A percentile compares a stretch with the other conserved stretches of the same genome.
phyloP scores from a whole-genome alignment of 2,797 vertebrate species.

The Muscicapa striata region DNA sequence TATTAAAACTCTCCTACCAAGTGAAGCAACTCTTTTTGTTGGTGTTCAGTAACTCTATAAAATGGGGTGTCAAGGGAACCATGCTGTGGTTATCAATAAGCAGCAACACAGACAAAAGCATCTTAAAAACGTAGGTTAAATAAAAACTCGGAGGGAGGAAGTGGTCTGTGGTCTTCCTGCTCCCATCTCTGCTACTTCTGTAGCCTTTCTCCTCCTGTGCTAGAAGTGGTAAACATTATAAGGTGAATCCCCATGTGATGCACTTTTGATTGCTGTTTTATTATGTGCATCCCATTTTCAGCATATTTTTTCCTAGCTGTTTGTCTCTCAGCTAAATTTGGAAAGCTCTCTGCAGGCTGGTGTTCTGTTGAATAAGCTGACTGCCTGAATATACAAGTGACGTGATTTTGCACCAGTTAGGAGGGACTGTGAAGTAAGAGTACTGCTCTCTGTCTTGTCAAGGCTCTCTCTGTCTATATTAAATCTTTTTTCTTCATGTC shows the following conservation, averaged over 20 bases:
- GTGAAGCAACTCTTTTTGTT: not conserved
- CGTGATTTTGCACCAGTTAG: not conserved
- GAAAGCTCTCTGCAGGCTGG: constrained; percentile 39
- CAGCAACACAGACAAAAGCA: not conserved
- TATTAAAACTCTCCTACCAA: not conserved
- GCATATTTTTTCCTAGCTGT: constrained; percentile 24
- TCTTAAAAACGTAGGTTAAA: not conserved
- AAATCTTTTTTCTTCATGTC: not conserved
- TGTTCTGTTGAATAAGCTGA: constrained; percentile 28
- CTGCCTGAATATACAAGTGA: constrained; percentile 11
- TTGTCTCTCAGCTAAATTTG: constrained; percentile 61
- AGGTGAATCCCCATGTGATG: constrained; percentile 5
- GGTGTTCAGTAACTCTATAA: not conserved
- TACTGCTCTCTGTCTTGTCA: not conserved
- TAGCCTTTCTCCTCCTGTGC: not conserved
- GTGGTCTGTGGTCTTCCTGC: not conserved
- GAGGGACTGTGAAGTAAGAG: not conserved
- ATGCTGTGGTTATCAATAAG: not conserved
- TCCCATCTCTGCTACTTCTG: not conserved
- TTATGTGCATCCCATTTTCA: constrained; percentile 9
- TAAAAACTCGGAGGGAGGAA: not conserved
- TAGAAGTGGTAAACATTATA: not conserved
- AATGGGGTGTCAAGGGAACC: not conserved
- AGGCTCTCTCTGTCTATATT: not conserved
- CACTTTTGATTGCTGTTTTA: constrained; percentile 24